Conservation (phyloP, 1,140 invertebrate genomes). For the Eriosoma lanigerum region DNA sequence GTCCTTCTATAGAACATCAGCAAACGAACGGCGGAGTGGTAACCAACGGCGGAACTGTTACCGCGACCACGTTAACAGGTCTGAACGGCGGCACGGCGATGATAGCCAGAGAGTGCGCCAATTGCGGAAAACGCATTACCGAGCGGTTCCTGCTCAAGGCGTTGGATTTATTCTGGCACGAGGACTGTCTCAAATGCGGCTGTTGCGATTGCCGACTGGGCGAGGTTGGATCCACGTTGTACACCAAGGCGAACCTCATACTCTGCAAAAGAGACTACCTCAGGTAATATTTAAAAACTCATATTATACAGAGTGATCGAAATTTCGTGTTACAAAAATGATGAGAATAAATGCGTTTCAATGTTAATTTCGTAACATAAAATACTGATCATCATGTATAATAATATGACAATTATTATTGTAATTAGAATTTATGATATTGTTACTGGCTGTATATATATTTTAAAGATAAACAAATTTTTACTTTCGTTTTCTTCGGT, state of each 20-base stretch:
- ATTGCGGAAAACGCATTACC: constrained; percentile 59
- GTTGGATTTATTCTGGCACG: constrained; percentile 94
- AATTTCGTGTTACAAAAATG: not conserved
- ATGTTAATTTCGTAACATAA: no score
- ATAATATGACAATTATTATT: no score
- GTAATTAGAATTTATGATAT: no score
- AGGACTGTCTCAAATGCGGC: constrained; percentile 96
- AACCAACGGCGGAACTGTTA: constrained; percentile 40
- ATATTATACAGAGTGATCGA: not conserved
- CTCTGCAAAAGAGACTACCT: constrained; percentile 98
- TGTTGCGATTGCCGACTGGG: constrained; percentile 96
- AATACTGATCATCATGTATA: no score
- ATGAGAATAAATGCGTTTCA: no score
- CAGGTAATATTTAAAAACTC: no score
- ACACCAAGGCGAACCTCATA: constrained; percentile 93
- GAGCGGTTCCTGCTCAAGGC: constrained; percentile 71
- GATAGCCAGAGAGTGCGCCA: constrained; percentile 57
- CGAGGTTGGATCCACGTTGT: constrained; percentile 95
- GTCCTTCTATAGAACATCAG: constrained; percentile 9
- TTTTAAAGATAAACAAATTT: no score
- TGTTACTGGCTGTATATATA: no score
- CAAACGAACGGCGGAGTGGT: constrained; percentile 33
- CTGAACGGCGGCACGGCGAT: constrained; percentile 42
- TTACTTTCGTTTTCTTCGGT: no score
- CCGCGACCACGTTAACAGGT: constrained; percentile 33